Base-by-base conservation (phyloP, 30 jellyfish, hydroid and myxozoan genomes). In the Mastigias papua region DNA sequence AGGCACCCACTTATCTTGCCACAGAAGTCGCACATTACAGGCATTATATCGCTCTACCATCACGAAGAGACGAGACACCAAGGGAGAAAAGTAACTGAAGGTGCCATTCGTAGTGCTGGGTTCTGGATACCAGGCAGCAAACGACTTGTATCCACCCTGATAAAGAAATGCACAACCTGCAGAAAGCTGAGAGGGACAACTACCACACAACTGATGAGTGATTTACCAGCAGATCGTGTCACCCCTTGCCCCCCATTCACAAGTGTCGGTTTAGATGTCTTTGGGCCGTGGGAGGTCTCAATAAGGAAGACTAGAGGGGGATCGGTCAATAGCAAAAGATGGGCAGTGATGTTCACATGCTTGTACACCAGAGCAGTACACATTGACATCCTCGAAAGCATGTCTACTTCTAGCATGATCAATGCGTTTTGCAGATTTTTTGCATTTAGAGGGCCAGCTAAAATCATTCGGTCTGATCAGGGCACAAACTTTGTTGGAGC, bases 141-240 rank as follows among this genome's bases (percentile, higher is more conserved):
- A 28, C 15, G 79, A 25, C 69, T 77, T 62, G 87, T 65, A 30
- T 34, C 79, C 27, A 17, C 78, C 37, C 37, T 77, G 48, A 65
- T 87, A n/a, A n/a, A 27, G 48, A 63, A 87, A 22, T 87, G 92
- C 64, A 87, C 65, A n/a, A 73, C 48, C 22, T 87, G 96, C 82
- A 76, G 50, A 62, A 42, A 54, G 48, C 57, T 75, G 30, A 35
- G 86, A 49, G 89, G 91, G 31, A 21, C 23, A 32, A 28, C 92
- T 25, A 32, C 29, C 82, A 46, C 57, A 16, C 96, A 76, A 58
- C 78, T 76, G 80, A 87, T 87, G 96, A 79, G 87, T 42, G 92
- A 87, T 75, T 80, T 87, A 34, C 95, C 92, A 11, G 86, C 70
- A 51, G 95, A 86, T 32, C 75, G 93, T 28, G 34, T 58, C 67